Base-by-base conservation (phyloP, 2,113 vertebrate genomes). In the Aptenodytes patagonicus region DNA sequence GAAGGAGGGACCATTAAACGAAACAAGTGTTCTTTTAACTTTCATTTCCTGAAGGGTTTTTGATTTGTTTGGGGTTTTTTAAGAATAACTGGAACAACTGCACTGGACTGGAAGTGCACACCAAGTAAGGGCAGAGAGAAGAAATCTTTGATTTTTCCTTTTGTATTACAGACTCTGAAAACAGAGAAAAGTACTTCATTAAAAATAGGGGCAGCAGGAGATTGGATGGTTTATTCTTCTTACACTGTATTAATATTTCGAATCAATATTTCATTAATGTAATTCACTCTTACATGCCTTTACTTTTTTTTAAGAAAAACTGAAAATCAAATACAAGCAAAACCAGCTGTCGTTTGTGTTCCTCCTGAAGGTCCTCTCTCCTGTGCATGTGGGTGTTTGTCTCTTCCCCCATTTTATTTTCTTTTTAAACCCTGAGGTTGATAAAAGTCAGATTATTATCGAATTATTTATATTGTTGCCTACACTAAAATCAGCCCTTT, bases 71-170 rank as follows among this genome's bases (percentile, higher is more conserved):
- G 71, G 72, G 15, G 2, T 9, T 82, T 93, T 84, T 71, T 75
- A 68, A 83, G 68, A 85, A 58, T 81, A 95, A 93, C 80, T 89
- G 81, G 87, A 78, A 75, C 31, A 79, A 81, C 83, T 93, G 71
- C 52, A 34, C n/a, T 92, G 84, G 80, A 46, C 77, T 96, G 61
- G 62, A 81, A 75, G 70, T 64, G 38, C 49, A 60, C 44, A 47
- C 20, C 47, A 62, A 82, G 64, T 51, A 24, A 79, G 79, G 54
- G 62, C 83, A 75, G 89, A 64, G 64, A 78, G 66, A 71, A 70
- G 54, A 73, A 85, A 73, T 83, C 89, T 95, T 89, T 90, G 58
- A 87, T 90, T 94, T 92, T 51, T 92, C 42, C 82, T 85, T 92
- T 87, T 61, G 14, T 62, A 51, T 90, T 88, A 46, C 10, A 44